phyloP scores from a whole-genome alignment of 1,140 invertebrate species.

The Micrasema minimum region DNA sequence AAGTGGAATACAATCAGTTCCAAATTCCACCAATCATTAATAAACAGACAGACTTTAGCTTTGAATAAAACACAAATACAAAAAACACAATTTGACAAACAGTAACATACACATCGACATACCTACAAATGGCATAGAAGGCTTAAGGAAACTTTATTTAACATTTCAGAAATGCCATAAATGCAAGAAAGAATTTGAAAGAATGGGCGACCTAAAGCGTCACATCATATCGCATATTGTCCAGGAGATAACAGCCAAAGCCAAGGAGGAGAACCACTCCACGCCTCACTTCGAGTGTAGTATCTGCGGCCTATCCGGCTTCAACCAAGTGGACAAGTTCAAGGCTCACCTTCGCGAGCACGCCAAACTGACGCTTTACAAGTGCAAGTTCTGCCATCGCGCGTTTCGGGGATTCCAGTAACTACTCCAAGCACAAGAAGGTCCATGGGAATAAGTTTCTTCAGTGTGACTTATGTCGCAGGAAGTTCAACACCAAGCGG shows the following conservation, averaged over 20 bases:
- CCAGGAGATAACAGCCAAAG: constrained; percentile 44
- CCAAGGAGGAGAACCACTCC: constrained; percentile 57
- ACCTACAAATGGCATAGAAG: neutral
- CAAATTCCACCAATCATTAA: no score
- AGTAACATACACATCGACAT: no score
- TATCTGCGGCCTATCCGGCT: constrained; percentile 59
- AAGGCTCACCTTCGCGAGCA: constrained; percentile 64
- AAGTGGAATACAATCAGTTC: neutral
- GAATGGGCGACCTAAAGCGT: constrained; percentile 62
- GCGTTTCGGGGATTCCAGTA: constrained; percentile 65
- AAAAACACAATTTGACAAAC: no score
- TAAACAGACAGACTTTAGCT: no score
- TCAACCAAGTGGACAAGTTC: constrained; percentile 60
- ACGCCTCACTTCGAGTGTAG: constrained; percentile 56
- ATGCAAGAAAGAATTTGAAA: constrained; percentile 62
- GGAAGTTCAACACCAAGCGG: constrained; percentile 65
- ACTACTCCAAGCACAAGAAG: constrained; percentile 67
- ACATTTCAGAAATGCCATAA: constrained; percentile 59
- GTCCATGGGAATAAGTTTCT: constrained; percentile 61
- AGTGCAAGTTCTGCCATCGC: constrained; percentile 64
- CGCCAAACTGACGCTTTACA: constrained; percentile 63
- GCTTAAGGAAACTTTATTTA: constrained; percentile 32
- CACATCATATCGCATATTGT: constrained; percentile 65
- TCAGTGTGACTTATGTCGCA: constrained; percentile 62
- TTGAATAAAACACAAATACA: no score